Percentiles rank a stretch among this genome's conserved stretches.
Conservation (phyloP, 2,113 vertebrate genomes). For the Osmerus mordax region DNA sequence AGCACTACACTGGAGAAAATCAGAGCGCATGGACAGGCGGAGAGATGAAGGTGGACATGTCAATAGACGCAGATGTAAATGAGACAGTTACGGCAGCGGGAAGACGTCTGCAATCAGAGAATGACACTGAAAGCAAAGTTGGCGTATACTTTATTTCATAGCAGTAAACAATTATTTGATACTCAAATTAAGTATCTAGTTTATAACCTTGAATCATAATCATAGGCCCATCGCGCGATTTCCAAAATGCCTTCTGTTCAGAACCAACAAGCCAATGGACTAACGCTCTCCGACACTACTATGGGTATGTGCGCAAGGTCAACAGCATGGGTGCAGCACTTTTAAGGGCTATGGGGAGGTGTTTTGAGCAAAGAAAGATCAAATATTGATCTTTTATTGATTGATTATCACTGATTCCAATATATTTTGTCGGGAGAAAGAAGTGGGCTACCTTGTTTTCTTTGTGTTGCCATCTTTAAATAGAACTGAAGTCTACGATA, state of each 20-base stretch:
- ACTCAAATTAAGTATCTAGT: slow-evolving; percentile 5
- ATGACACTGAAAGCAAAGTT: slow-evolving; percentile 40
- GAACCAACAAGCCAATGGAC: slow-evolving; percentile 68
- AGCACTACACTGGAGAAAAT: slow-evolving; percentile 9
- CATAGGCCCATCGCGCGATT: slow-evolving; percentile 16
- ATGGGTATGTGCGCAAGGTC: slow-evolving; percentile 77
- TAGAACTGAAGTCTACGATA: too few relatives aligned
- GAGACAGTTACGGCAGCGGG: slow-evolving; percentile 29
- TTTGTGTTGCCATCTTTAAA: too few relatives aligned
- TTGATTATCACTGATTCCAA: too few relatives aligned
- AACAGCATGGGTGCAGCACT: slow-evolving; percentile 35
- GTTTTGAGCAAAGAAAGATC: too few relatives aligned
- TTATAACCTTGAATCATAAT: slow-evolving; percentile 41
- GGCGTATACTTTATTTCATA: slow-evolving; percentile 18
- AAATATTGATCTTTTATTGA: too few relatives aligned
- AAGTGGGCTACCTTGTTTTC: not conserved
- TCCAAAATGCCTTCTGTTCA: slow-evolving; percentile 66
- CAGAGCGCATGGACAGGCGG: slow-evolving; percentile 33
- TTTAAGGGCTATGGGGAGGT: not conserved
- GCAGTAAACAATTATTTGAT: slow-evolving; percentile 10
- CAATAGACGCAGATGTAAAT: slow-evolving; percentile 39
- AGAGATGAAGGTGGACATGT: slow-evolving; percentile 23
- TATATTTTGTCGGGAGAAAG: too few relatives aligned
- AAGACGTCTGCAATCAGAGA: slow-evolving; percentile 36
- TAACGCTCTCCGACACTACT: slow-evolving; percentile 68